Evolutionary conservation across 1,140 invertebrate genomes (phyloP).

Genomic region (Heliconius himera): DNA sequence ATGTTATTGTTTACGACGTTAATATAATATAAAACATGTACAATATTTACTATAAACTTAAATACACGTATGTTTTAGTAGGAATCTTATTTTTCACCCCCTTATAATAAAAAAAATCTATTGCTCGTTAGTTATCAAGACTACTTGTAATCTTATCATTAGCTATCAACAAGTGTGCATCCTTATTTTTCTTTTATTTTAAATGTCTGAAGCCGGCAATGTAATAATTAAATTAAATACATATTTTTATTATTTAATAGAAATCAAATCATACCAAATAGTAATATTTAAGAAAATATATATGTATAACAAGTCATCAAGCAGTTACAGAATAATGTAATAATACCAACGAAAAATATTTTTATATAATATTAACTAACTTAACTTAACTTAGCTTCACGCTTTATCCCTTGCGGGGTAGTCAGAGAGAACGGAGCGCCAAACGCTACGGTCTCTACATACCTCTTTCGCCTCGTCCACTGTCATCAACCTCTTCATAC

Average conservation of each 20-base stretch:
- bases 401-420: no score
- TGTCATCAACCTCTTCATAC: no score
- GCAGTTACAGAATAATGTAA: no score
- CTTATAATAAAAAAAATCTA: conserved; percentile 6
- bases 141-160: conserved; percentile 59
- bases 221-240: not conserved
- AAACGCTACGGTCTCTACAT: no score
- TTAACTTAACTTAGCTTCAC: no score
- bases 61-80: not conserved
- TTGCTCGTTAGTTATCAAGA: conserved; percentile 44
- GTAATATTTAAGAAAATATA: not conserved
- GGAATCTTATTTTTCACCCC: not conserved
- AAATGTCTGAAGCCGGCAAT: conserved; percentile 15
- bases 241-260: not conserved
- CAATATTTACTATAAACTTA: not conserved
- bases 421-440: no score
- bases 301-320: not conserved
- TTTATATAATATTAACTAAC: no score
- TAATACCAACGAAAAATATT: no score
- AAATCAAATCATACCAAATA: not conserved
- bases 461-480: no score
- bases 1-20: conserved; percentile 37
- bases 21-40: not conserved
- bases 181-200: conserved; percentile 15
- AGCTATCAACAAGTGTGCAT: conserved; percentile 54